Conservation (phyloP, 2,888 invertebrate genomes). For the Trissonchulus latispiculum region DNA sequence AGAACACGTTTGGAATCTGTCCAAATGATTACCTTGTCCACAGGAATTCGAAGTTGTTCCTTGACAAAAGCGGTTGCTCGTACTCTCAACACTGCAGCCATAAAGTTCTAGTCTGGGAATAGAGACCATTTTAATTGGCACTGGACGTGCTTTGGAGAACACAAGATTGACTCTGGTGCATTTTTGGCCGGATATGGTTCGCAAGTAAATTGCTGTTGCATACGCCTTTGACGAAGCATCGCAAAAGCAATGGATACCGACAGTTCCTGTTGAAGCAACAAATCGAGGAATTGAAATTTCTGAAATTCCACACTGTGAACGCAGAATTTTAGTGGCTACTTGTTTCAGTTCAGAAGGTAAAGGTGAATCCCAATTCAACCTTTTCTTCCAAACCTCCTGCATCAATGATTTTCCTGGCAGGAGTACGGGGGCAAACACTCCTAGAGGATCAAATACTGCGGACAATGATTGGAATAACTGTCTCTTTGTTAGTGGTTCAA, state of each 20-base stretch:
- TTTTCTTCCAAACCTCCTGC: slow-evolving; percentile 22
- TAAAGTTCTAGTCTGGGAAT: slow-evolving; percentile 22
- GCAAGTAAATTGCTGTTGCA: slow-evolving; percentile 12
- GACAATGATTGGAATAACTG: slow-evolving; percentile 27
- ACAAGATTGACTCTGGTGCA: not conserved
- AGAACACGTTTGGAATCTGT: slow-evolving; percentile 9
- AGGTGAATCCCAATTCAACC: slow-evolving; percentile 16
- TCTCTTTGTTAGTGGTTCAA: slow-evolving; percentile 26
- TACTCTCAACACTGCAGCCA: slow-evolving; percentile 17
- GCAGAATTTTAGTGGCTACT: not conserved
- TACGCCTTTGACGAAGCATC: slow-evolving; percentile 21
- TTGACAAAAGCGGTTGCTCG: not conserved
- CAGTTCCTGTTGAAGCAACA: not conserved
- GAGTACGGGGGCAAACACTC: slow-evolving; percentile 26
- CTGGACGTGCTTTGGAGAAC: slow-evolving; percentile 19
- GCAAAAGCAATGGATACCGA: slow-evolving; percentile 18
- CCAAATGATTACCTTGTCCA: not conserved
- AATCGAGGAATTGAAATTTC: not conserved
- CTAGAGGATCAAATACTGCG: slow-evolving; percentile 27
- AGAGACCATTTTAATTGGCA: slow-evolving; percentile 10
- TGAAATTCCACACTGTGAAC: too few relatives aligned
- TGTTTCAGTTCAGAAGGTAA: not conserved
- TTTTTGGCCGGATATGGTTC: not conserved
- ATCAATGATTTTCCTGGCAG: slow-evolving; percentile 23
- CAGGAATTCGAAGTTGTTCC: not conserved